Evolutionary conservation across 2,113 vertebrate genomes (phyloP).

Genomic region (Cricetomys ansorgei): DNA sequence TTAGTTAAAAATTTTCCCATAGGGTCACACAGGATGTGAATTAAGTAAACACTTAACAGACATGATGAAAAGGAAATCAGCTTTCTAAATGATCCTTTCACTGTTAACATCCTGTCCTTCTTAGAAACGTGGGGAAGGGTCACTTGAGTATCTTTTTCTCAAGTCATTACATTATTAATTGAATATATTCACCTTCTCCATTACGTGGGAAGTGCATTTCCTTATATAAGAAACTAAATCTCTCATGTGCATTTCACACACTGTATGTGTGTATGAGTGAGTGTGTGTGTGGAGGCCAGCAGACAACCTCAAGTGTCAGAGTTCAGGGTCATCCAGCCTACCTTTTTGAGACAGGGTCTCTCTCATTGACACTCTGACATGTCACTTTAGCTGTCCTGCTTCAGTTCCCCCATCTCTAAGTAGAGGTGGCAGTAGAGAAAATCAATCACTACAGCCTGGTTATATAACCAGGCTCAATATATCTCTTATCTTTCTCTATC

Average conservation of each 20-base stretch:
- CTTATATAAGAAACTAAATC: not conserved
- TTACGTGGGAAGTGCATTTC: slow-evolving; percentile 7
- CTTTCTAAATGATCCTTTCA: slow-evolving; percentile 80
- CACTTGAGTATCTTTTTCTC: slow-evolving; percentile 55
- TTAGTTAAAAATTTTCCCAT: slow-evolving; percentile 83
- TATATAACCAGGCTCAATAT: not conserved
- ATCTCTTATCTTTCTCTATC: not conserved
- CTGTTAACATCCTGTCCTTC: slow-evolving; percentile 72
- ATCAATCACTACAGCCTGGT: not conserved
- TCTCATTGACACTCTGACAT: not conserved
- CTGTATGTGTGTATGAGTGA: not conserved
- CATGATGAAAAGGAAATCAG: slow-evolving; percentile 81
- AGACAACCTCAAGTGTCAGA: not conserved
- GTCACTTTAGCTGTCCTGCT: not conserved
- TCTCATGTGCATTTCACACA: not conserved
- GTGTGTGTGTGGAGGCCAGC: not conserved
- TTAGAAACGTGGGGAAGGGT: slow-evolving; percentile 72
- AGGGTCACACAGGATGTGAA: slow-evolving; percentile 84
- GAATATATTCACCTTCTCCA: slow-evolving; percentile 2
- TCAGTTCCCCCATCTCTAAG: not conserved
- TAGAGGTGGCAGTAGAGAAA: not conserved
- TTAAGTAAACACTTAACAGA: slow-evolving; percentile 81
- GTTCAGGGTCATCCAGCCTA: too few species aligned
- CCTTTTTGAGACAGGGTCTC: not conserved
- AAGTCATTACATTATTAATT: slow-evolving; percentile 69